Evolutionary conservation across 2,888 invertebrate species (phyloP), one percentile per base, ranked within the genome.

Genomic region (Lepidochitona cinerea): DNA sequence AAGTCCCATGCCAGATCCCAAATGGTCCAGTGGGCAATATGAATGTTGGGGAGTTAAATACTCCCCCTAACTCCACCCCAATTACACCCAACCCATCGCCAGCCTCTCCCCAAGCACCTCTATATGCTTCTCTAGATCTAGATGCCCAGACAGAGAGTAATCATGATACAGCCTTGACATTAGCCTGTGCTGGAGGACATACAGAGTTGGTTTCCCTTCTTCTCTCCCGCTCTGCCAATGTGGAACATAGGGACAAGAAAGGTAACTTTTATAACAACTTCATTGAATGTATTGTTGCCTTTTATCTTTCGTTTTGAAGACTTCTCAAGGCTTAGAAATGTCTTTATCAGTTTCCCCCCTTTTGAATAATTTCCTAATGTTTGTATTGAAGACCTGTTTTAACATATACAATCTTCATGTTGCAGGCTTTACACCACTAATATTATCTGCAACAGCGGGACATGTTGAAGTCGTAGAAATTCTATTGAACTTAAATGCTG

Each of bases 131-230:
- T 1, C 83, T 91, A 35, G 97, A 99, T 91, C 95, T 99, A 80
- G 98, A 99, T 92, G 97, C 97, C 7, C 97, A 97, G 92, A 99
- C 99, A 0, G 99, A 99, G 91, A 97, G 96, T 86, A 99, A 99
- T 93, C 97, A 98, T 92, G 99, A 99, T 92, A 99, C 99, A 4
- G 98, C 99, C 71, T 93, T 99, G 73, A 99, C 99, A 41, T 93
- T 99, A 76, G 99, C 99, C 67, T 98, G 98, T 92, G 97, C 97
- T 75, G 98, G 98, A 78, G 92, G 92, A 29, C 98, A 99, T 0
- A 96, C 97, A 88, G 98, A 99, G 87, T 93, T 99, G 29, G 98
- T 98, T 12, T 96, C 96, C 89, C 93, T 99, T 86, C 93, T 99
- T 79, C 93, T 99, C 69, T 94, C 94, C 81, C 94, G 98, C 78